These are phyloP conservation scores for Xylocampa areola DNA, from an alignment of 2,888 invertebrate genomes.

Conservation along the genomic window DNA sequence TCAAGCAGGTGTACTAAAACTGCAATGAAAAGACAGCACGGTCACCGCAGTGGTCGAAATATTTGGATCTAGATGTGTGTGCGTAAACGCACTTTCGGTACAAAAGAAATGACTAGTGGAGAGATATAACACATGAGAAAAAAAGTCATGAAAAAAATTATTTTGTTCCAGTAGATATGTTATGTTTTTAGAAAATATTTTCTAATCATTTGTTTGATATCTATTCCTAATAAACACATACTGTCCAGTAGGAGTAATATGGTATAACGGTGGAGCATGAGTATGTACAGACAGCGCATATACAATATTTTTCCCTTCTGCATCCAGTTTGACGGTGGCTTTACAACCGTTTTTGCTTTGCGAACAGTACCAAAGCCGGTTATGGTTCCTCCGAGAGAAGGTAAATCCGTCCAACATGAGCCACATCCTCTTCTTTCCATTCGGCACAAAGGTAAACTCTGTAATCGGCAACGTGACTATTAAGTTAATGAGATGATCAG, in stretches of 20 bases:
- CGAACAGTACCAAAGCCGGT: conserved; percentile 63
- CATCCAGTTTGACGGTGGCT: conserved; percentile 57
- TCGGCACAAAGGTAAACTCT: conserved; percentile 55
- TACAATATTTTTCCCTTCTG: conserved; percentile 27
- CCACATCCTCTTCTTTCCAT: conserved; percentile 48
- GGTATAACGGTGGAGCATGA: conserved; percentile 51
- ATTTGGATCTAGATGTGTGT: no score
- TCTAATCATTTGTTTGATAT: no score
- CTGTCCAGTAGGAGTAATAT: conserved; percentile 44
- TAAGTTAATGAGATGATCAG: no score
- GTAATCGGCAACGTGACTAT: conserved; percentile 5
- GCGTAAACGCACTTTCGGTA: no score
- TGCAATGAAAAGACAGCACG: no score
- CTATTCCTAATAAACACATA: conserved; percentile 35
- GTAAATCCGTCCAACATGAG: conserved; percentile 59
- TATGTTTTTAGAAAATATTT: no score
- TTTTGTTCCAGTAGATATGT: no score
- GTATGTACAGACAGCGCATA: conserved; percentile 37
- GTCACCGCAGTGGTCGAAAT: no score
- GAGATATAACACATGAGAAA: no score
- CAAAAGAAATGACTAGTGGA: no score
- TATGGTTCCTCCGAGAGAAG: conserved; percentile 57
- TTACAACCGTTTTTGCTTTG: conserved; percentile 57
- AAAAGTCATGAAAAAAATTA: no score
- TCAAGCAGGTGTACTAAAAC: no score